phyloP scores from a whole-genome alignment of 1,140 invertebrate genomes.

The Chrysomallon squamiferum region DNA sequence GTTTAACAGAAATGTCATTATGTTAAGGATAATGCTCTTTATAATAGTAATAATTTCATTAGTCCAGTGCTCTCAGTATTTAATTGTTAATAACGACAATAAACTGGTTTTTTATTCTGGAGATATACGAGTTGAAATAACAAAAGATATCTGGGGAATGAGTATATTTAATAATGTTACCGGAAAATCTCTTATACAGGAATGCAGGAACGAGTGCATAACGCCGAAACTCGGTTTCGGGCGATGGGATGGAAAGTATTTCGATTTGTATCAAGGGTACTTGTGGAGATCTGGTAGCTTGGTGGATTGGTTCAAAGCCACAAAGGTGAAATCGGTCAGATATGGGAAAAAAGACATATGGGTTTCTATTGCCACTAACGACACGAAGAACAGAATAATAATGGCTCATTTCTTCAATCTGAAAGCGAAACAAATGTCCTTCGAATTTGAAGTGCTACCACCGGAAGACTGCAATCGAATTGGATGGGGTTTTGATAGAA shows the following conservation, averaged over 20 bases:
- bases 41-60: too few relatives aligned
- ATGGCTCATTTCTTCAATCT: neutral
- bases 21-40: too few relatives aligned
- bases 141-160: neutral
- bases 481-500: constrained; percentile 1
- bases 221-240: neutral
- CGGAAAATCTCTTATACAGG: neutral
- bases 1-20: too few relatives aligned
- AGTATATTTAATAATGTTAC: constrained; percentile 1
- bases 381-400: neutral
- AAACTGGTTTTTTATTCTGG: neutral
- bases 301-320: constrained; percentile 4
- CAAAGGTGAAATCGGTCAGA: neutral
- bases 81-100: neutral
- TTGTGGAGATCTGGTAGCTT: neutral
- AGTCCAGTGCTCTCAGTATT: too few relatives aligned
- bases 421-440: neutral
- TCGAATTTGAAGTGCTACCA: neutral
- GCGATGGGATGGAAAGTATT: constrained; percentile 3
- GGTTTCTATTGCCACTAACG: neutral
- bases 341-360: neutral
- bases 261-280: constrained; percentile 4
- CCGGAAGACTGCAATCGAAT: constrained; percentile 1
- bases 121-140: constrained; percentile 5
- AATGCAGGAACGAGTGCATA: neutral